A percentile compares a stretch with the other conserved stretches of the same genome.
These are phyloP conservation scores for Edolisoma coerulescens DNA, from an alignment of 2,113 vertebrate genomes.

Conservation along the genomic window DNA sequence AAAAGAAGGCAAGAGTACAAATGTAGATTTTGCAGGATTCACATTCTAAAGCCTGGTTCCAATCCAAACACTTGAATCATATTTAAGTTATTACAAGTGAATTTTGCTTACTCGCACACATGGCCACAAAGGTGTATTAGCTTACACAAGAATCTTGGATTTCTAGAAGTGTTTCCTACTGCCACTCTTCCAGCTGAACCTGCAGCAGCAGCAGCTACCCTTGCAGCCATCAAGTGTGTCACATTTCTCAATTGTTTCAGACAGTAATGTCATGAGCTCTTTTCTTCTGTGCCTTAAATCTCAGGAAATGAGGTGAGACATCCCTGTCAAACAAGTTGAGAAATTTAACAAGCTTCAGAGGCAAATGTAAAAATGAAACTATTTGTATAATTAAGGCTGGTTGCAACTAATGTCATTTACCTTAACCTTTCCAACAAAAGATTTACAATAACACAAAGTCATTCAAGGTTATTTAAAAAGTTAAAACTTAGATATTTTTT, in stretches of 20 bases:
- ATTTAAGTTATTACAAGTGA: not conserved
- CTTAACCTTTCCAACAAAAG: not conserved
- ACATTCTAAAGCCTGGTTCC: not conserved
- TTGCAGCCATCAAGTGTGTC: not conserved
- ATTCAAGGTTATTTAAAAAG: not conserved
- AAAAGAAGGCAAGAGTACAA: not conserved
- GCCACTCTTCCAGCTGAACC: not conserved
- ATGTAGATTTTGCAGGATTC: not conserved
- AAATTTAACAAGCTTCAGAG: not conserved
- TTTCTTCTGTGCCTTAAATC: not conserved
- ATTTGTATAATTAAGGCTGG: not conserved
- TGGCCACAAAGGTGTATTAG: not conserved
- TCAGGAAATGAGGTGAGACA: not conserved
- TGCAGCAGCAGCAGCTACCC: not conserved
- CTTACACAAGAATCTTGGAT: not conserved
- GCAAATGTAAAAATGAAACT: not conserved
- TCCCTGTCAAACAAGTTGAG: not conserved
- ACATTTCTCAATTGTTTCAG: not conserved
- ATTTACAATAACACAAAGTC: not conserved
- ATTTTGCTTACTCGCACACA: not conserved
- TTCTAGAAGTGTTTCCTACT: not conserved
- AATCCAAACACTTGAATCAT: not conserved
- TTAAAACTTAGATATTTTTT: not conserved
- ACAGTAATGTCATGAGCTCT: not conserved
- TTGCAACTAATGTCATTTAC: not conserved